Percentiles rank a stretch among this genome's conserved stretches.
Evolutionary conservation across 2,113 vertebrate genomes (phyloP).

Genomic region (Amphilophus citrinellus): DNA sequence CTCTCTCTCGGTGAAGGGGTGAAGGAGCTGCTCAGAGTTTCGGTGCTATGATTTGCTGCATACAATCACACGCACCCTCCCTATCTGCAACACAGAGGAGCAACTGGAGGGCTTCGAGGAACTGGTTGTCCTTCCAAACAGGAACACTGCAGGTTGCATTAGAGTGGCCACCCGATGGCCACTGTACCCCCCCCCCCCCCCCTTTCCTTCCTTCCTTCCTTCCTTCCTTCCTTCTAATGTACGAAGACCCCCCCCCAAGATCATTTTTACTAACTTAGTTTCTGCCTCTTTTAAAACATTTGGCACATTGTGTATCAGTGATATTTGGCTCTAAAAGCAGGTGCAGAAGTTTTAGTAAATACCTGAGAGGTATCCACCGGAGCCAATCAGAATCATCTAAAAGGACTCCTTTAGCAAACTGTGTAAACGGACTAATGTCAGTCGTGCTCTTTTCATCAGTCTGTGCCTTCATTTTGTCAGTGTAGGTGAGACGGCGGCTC

Average conservation of each 20-base stretch:
- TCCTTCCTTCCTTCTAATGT: conserved; percentile 19
- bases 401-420: conserved; percentile 31
- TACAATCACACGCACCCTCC: conserved; percentile 75
- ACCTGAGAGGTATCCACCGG: background rate
- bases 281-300: conserved; percentile 37
- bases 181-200: background rate
- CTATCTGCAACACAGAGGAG: conserved; percentile 35
- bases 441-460: conserved; percentile 68
- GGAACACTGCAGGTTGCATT: conserved; percentile 33
- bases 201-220: background rate
- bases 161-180: conserved; percentile 19
- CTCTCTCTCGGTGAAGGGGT: conserved; percentile 6
- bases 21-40: conserved; percentile 61
- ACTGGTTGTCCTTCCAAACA: conserved; percentile 50
- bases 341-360: conserved; percentile 31
- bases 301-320: conserved; percentile 28
- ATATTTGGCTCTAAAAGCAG: conserved; percentile 33
- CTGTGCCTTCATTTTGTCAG: conserved; percentile 78
- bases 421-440: conserved; percentile 54
- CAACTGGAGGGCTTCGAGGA: conserved; percentile 31
- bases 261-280: conserved; percentile 56
- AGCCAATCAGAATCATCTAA: background rate
- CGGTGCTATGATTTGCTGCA: conserved; percentile 79
- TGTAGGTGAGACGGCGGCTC: conserved; percentile 35
- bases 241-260: conserved; percentile 11